Percentiles rank a stretch among this genome's conserved stretches.
phyloP scores from a whole-genome alignment of 2,888 invertebrate genomes.

The Cheilosia scutellata region DNA sequence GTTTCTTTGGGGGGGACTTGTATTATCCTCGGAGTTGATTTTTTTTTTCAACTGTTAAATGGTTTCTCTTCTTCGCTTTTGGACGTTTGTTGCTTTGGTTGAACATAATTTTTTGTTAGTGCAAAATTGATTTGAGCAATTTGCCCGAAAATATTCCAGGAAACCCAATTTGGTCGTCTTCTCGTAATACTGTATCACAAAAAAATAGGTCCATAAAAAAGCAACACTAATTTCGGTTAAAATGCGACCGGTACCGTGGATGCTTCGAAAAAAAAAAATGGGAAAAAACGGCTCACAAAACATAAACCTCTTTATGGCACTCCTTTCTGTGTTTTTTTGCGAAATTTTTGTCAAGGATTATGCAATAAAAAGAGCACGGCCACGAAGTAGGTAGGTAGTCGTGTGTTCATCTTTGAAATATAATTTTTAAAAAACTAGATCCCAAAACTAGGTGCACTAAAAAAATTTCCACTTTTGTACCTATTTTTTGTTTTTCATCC shows the following conservation, averaged over 20 bases:
- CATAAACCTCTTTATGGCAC: conserved; percentile 27
- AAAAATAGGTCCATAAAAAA: conserved; percentile 6
- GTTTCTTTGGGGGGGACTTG: conserved; percentile 53
- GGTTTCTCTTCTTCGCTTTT: neutral
- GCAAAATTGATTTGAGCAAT: conserved; percentile 13
- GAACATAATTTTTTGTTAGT: neutral
- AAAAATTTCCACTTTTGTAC: neutral
- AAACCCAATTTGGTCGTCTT: neutral
- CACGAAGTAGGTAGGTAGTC: neutral
- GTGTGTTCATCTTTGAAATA: too few species aligned
- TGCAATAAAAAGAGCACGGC: conserved; percentile 10
- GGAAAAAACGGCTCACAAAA: conserved; percentile 3
- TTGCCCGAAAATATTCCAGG: neutral
- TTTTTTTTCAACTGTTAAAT: conserved; percentile 10
- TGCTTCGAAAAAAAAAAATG: neutral
- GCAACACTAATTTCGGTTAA: conserved; percentile 1
- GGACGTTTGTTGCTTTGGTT: neutral
- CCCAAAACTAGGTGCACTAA: conserved; percentile 6
- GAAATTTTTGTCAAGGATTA: neutral
- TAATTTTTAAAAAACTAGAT: neutral
- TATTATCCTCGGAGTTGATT: conserved; percentile 23
- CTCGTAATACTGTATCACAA: neutral
- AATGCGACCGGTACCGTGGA: neutral
- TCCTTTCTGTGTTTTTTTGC: conserved; percentile 12
- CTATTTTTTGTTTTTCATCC: neutral